Conservation (phyloP, 92 coral and sea anemone genomes). For the Porites evermanni region DNA sequence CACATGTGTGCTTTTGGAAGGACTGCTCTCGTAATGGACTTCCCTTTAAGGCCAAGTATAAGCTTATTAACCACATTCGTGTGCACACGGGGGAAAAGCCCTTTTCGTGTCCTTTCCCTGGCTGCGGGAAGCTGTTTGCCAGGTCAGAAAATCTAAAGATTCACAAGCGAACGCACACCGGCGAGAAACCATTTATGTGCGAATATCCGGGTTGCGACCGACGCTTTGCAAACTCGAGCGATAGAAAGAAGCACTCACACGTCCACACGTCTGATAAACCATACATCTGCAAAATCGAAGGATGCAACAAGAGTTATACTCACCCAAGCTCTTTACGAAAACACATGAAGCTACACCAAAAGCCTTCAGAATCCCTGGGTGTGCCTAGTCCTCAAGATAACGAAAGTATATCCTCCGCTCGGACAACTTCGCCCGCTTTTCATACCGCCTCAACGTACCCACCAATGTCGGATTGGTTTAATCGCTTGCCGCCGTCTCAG, state of each 20-base stretch:
- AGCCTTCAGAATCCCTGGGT: slow-evolving; percentile 90
- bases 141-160: slow-evolving; percentile 99
- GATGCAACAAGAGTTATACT: slow-evolving; percentile 98
- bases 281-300: slow-evolving; percentile 98
- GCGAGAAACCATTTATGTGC: slow-evolving; percentile 98
- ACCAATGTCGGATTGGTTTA: slow-evolving; percentile 97
- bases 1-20: slow-evolving; percentile 99
- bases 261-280: slow-evolving; percentile 99
- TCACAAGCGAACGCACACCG: slow-evolving; percentile 99
- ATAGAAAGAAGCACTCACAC: slow-evolving; percentile 98
- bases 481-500: slow-evolving; percentile 79
- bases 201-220: slow-evolving; percentile 99
- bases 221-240: slow-evolving; percentile 99
- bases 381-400: slow-evolving; percentile 74
- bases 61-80: slow-evolving; percentile 98
- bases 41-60: slow-evolving; percentile 98
- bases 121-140: slow-evolving; percentile 99
- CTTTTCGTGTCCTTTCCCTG: slow-evolving; percentile 97
- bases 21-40: slow-evolving; percentile 95
- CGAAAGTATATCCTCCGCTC: slow-evolving; percentile 70
- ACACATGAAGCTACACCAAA: slow-evolving; percentile 98
- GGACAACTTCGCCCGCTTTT: slow-evolving; percentile 78
- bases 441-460: slow-evolving; percentile 88
- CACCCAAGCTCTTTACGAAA: slow-evolving; percentile 98
- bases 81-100: slow-evolving; percentile 99